Conservation (phyloP, 2,113 vertebrate species). For the Hemicordylus capensis region DNA sequence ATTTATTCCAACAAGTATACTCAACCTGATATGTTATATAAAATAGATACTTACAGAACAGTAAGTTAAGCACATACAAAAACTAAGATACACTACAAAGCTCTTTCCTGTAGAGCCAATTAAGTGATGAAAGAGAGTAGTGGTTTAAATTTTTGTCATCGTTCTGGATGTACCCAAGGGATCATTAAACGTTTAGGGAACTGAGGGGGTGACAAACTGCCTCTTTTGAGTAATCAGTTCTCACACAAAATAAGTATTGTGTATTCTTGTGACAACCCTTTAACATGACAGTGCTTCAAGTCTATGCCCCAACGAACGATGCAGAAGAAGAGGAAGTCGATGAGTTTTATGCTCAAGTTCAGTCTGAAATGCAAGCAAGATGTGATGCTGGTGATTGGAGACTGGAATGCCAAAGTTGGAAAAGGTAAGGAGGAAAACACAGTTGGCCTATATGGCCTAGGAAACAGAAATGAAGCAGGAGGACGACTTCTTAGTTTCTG, state of each 20-base stretch:
- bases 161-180: slow-evolving; percentile 41
- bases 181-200: slow-evolving; percentile 68
- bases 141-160: slow-evolving; percentile 65
- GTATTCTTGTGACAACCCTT: neutral
- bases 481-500: too few species aligned
- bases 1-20: slow-evolving; percentile 77
- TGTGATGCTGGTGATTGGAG: too few species aligned
- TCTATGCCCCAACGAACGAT: too few species aligned
- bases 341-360: too few species aligned
- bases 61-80: slow-evolving; percentile 67
- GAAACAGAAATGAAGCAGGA: too few species aligned
- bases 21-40: slow-evolving; percentile 60
- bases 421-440: too few species aligned
- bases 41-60: too few species aligned
- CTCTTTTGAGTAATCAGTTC: neutral
- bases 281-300: too few species aligned
- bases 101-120: slow-evolving; percentile 78
- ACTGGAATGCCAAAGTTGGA: too few species aligned
- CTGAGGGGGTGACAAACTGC: slow-evolving; percentile 52
- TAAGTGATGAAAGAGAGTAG: slow-evolving; percentile 77
- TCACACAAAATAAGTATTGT: slow-evolving; percentile 3
- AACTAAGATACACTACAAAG: slow-evolving; percentile 72
- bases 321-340: too few species aligned
- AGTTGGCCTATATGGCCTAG: too few species aligned
- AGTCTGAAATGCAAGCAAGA: too few species aligned